Base-by-base conservation (phyloP, 1,140 invertebrate genomes). In the Drosophila jambulina region DNA sequence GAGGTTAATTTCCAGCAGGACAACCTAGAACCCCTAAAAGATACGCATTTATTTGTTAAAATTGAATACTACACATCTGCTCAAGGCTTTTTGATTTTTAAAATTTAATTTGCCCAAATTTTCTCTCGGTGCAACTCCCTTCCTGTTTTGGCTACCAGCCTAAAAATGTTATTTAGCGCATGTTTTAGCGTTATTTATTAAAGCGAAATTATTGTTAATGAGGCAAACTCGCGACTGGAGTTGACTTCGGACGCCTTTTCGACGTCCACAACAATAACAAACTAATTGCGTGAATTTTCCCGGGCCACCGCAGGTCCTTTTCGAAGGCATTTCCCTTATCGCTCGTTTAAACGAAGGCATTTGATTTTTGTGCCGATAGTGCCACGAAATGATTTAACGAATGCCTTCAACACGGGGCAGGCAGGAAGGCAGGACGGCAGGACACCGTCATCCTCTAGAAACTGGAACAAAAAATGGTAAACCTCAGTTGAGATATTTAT, bases 141-240 rank as follows among this genome's bases (percentile, higher is more conserved):
- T 42, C 56, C 57, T 59, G 63, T 57, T 69, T 56, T 21, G 21
- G 51, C 19, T 13, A 64, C 42, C 43, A 60, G 62, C 72, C 72
- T 80, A 82, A 88, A 88, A 88, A 90, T 88, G 85, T 90, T 90
- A 81, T 90, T 90, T 90, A 90, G 85, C 85, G 85, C 85, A 90
- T 90, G 85, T 90, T 90, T 90, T 90, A 90, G 70, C 85, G 85
- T 90, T 90, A 90, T 90, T 90, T 90, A 90, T 90, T 90, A 90
- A 90, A 90, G 75, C 78, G 71, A 90, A 90, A 90, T 90, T 90
- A 90, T 90, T 90, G 85, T 90, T 90, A 90, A 90, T 90, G 85
- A 90, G 85, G 63, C 65, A 58, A 29, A 74, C 56, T 74, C 56
- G 46, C 56, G 68, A 69, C 63, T 60, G 29, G 51, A 74, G 70